Evolutionary conservation across 2,113 vertebrate species (phyloP), one percentile per base, ranked within the genome.

Genomic region (Machaerirhynchus nigripectus): DNA sequence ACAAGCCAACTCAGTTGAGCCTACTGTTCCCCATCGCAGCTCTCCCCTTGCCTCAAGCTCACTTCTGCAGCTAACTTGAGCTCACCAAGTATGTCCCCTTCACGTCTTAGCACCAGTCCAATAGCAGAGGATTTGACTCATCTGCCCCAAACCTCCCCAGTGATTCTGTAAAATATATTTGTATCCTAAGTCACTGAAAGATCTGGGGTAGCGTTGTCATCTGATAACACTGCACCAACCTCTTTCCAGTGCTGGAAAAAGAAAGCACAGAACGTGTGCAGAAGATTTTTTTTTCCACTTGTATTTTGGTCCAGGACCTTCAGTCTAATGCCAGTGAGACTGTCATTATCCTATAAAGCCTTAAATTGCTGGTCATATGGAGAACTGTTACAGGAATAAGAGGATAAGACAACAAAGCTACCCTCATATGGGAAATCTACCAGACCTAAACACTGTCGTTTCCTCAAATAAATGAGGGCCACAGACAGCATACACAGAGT

Each of bases 251-350:
- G 16, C 30, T 42, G 15, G 30, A 42, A 61, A 82, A 63, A 50
- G 4, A 50, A 82, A 79, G 30, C 21, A 87, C 0, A 0, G 42
- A 50, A 12, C 2, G 2, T 1, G 4, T 24, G 49, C 2, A 5
- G 39, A 61, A 21, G n/a, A 0, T 15, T 16, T 52, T 79, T 79
- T 53, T 26, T 27, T 3, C 63, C 7, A 7, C 24, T 53, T 35
- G 2, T 7, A 57, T 28, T 31, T 89, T 56, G 10, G 19, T 74
- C 18, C 12, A 65, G 27, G 27, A 33, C 27, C 27, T 84, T 55
- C 6, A 16, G 27, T 23, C 6, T 39, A 44, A 15, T 4, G 12
- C 40, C 61, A 90, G 47, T 27, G 50, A 87, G n/a, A 49, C 0
- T 78, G 11, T 5, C 40, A 24, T 64, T 52, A 56, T 30, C 15